Evolutionary conservation across 2,113 vertebrate species (phyloP).

Genomic region (Prionailurus bengalensis): DNA sequence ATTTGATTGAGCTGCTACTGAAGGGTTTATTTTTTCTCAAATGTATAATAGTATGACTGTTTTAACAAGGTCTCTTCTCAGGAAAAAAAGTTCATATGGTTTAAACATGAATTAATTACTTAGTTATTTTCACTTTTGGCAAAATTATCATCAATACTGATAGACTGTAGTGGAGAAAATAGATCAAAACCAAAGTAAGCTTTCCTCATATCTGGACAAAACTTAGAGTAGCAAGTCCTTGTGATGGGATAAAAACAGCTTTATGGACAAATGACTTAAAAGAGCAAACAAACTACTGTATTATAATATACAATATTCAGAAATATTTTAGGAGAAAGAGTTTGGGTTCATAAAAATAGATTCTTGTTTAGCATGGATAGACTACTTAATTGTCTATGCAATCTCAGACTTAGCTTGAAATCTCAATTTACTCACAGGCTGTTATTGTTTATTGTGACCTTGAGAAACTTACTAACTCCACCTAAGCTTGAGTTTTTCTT

Average conservation of each 20-base stretch:
- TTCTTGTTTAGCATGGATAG: not conserved
- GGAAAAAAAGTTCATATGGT: not conserved
- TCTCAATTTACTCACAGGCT: not conserved
- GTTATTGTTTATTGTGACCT: not conserved
- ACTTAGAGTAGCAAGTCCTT: not conserved
- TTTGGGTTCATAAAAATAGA: not conserved
- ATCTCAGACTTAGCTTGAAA: not conserved
- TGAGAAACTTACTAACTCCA: not conserved
- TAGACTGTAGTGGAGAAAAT: not conserved
- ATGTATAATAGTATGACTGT: not conserved
- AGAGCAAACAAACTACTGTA: not conserved
- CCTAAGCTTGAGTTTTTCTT: not conserved
- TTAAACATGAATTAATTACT: not conserved
- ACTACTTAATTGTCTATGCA: not conserved
- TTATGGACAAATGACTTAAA: not conserved
- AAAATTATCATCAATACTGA: not conserved
- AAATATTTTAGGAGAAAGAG: not conserved
- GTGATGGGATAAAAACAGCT: not conserved
- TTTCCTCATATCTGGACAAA: not conserved
- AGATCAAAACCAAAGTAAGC: not conserved
- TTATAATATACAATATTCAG: not conserved
- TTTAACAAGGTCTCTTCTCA: not conserved
- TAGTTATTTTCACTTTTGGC: not conserved
- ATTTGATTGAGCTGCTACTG: not conserved
- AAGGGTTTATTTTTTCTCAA: not conserved